Evolutionary conservation across 2,113 vertebrate genomes (phyloP).

Genomic region (Mormyrus lacerda): DNA sequence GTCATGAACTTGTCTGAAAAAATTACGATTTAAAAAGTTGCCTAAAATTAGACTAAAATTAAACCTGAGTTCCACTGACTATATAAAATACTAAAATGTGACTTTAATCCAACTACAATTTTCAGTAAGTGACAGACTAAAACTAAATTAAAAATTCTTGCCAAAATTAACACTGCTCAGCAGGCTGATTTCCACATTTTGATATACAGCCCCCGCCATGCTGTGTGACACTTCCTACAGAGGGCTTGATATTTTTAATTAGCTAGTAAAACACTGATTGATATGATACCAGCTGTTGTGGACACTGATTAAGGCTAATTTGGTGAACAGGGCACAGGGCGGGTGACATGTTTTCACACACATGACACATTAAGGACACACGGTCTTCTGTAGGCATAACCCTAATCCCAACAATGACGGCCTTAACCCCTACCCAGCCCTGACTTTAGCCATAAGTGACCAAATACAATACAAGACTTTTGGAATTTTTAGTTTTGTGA

Average conservation of each 20-base stretch:
- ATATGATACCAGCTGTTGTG: background rate
- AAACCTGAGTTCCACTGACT: no score
- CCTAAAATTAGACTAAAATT: no score
- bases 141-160: no score
- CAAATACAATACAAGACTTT: background rate
- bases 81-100: no score
- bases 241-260: background rate
- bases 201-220: background rate
- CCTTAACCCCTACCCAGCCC: background rate
- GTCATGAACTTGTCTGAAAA: no score
- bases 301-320: background rate
- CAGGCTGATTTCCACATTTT: background rate
- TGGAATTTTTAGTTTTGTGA: background rate
- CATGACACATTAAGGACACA: background rate
- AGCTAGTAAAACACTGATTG: background rate
- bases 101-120: no score
- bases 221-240: background rate
- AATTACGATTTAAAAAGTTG: no score
- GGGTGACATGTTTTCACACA: background rate
- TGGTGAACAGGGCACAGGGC: background rate
- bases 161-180: background rate
- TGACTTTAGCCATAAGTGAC: background rate
- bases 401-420: background rate
- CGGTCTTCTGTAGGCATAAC: background rate
- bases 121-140: no score